phyloP scores from a whole-genome alignment of 2,888 invertebrate genomes.

The Calameuta idolon region DNA sequence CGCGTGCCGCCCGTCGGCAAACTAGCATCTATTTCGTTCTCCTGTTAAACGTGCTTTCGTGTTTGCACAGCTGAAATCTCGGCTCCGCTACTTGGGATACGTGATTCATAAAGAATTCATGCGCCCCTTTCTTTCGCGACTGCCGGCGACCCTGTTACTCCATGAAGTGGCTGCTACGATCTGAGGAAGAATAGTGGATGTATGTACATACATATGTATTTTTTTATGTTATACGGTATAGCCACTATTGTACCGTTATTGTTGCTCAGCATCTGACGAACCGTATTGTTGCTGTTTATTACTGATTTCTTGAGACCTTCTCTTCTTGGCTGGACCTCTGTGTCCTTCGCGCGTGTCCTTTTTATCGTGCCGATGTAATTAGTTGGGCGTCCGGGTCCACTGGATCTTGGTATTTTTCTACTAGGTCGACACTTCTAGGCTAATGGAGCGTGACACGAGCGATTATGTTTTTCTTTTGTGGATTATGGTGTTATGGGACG shows the following conservation, averaged over 20 bases:
- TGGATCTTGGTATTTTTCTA: neutral
- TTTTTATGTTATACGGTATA: neutral
- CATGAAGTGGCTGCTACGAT: conserved; percentile 19
- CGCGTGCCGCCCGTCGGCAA: conserved; percentile 46
- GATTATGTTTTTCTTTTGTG: neutral
- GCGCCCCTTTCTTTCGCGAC: conserved; percentile 16
- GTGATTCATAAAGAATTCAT: conserved; percentile 60
- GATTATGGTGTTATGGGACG: neutral
- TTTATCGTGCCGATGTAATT: neutral
- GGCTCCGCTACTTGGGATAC: conserved; percentile 48
- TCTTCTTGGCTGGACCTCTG: neutral
- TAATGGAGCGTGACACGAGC: neutral
- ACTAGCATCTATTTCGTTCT: conserved; percentile 44
- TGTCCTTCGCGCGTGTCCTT: neutral
- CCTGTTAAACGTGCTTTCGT: conserved; percentile 51
- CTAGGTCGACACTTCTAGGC: neutral
- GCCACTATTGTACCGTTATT: neutral
- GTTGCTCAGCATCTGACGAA: neutral
- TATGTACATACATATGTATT: neutral
- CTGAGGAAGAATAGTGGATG: conserved; percentile 12
- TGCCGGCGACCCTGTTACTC: conserved; percentile 24
- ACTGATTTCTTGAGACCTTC: neutral
- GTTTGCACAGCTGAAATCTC: conserved; percentile 54
- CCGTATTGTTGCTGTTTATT: neutral
- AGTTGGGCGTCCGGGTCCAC: neutral